Conservation (phyloP, 2,888 invertebrate species). For the Caprella mutica region DNA sequence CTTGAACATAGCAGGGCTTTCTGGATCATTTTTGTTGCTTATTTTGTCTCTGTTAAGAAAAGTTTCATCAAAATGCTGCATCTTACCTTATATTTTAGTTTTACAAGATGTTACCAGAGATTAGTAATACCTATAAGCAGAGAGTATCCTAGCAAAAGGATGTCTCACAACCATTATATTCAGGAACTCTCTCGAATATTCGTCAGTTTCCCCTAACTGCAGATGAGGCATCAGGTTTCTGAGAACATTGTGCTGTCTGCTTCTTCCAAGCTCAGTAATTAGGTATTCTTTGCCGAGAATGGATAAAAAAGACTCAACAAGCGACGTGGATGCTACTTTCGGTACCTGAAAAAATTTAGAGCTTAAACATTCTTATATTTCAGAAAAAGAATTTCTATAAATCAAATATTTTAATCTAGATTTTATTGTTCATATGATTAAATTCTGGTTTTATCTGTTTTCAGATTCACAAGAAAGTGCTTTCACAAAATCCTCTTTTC, state of each 20-base stretch:
- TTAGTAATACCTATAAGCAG: constrained; percentile 29
- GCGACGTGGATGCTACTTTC: constrained; percentile 22
- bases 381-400: no score
- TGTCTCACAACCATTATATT: constrained; percentile 29
- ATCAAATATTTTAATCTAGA: no score
- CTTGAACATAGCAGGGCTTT: background rate
- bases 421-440: no score
- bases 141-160: constrained; percentile 26
- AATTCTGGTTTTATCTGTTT: no score
- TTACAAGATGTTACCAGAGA: no score
- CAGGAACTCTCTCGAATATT: constrained; percentile 6
- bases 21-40: background rate
- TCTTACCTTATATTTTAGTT: no score
- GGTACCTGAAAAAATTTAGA: constrained; percentile 20
- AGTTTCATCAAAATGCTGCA: no score
- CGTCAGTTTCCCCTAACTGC: no score
- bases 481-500: no score
- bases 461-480: no score
- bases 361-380: no score
- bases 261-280: background rate
- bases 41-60: constrained; percentile 19
- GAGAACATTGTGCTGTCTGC: constrained; percentile 12
- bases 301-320: constrained; percentile 10
- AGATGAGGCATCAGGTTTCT: constrained; percentile 14
- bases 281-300: constrained; percentile 2